Evolutionary conservation across 92 coral and sea anemone genomes (phyloP).

Genomic region (Nematostella vectensis): DNA sequence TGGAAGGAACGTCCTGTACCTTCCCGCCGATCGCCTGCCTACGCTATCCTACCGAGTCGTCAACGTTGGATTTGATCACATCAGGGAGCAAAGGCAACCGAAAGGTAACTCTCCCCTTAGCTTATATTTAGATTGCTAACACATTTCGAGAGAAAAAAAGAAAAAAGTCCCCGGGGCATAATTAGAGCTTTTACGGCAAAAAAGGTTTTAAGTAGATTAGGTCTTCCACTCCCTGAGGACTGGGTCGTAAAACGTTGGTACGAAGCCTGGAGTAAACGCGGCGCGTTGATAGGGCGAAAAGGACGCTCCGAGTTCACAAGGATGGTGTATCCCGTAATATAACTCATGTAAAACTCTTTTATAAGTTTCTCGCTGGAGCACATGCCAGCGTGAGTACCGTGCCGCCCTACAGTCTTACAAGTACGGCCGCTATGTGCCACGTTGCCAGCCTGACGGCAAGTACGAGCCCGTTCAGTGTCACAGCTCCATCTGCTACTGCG

Average conservation of each 20-base stretch:
- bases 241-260: no score
- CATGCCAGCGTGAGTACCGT: slow-evolving; percentile 55
- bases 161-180: no score
- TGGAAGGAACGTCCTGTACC: slow-evolving; percentile 17
- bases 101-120: slow-evolving; percentile 24
- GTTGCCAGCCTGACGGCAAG: slow-evolving; percentile 63
- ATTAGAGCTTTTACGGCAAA: no score
- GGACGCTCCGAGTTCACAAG: no score
- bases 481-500: slow-evolving; percentile 77
- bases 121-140: not conserved
- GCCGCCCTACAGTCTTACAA: slow-evolving; percentile 53
- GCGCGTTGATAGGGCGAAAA: no score
- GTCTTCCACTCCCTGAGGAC: no score
- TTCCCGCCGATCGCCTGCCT: slow-evolving; percentile 25
- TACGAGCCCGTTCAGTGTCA: slow-evolving; percentile 76
- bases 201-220: no score
- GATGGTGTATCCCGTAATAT: no score
- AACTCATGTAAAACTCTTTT: not conserved
- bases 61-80: slow-evolving; percentile 22
- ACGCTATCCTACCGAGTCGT: slow-evolving; percentile 18
- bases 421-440: slow-evolving; percentile 67
- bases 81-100: slow-evolving; percentile 28
- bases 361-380: slow-evolving; percentile 35
- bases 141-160: no score
- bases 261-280: no score